Percentiles rank a stretch among this genome's conserved stretches.
Evolutionary conservation across 2,888 invertebrate species (phyloP).

Genomic region (Choreutis nemorana): DNA sequence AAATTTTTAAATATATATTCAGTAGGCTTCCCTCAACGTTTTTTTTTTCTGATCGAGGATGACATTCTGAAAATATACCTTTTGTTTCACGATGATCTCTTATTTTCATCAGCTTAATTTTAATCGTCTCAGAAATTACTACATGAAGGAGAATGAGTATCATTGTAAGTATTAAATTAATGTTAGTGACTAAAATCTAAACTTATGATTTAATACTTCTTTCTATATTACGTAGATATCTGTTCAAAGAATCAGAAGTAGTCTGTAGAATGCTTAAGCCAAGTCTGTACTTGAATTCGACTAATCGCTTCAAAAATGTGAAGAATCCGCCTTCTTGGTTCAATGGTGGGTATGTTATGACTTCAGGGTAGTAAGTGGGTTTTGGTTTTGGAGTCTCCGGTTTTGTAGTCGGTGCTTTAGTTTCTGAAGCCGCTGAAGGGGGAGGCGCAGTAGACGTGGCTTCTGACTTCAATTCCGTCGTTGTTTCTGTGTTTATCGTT

Average conservation of each 20-base stretch:
- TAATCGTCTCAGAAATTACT: no score
- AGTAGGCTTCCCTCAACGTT: conserved; percentile 53
- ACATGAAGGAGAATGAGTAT: no score
- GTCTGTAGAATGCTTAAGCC: conserved; percentile 73
- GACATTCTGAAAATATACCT: conserved; percentile 59
- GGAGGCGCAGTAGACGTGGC: conserved; percentile 42
- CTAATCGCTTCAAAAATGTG: conserved; percentile 68
- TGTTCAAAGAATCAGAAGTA: conserved; percentile 72
- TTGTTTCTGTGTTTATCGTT: conserved; percentile 40
- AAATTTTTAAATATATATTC: conserved; percentile 47
- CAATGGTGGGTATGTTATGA: conserved; percentile 45
- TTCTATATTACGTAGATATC: conserved; percentile 70
- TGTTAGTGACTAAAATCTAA: conserved; percentile 2
- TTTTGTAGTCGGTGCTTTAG: conserved; percentile 15
- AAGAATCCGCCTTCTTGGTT: conserved; percentile 55
- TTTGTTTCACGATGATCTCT: no score
- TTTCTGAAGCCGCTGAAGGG: conserved; percentile 21
- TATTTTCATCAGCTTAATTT: no score
- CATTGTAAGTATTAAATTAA: conserved; percentile 9
- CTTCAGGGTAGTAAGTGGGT: conserved; percentile 31
- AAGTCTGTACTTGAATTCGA: conserved; percentile 73
- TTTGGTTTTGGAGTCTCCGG: conserved; percentile 20
- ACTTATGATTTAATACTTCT: conserved; percentile 23
- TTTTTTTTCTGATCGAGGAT: conserved; percentile 33
- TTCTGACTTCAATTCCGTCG: conserved; percentile 41